phyloP scores from a whole-genome alignment of 2,888 invertebrate genomes.

The Thysanoteuthis rhombus region DNA sequence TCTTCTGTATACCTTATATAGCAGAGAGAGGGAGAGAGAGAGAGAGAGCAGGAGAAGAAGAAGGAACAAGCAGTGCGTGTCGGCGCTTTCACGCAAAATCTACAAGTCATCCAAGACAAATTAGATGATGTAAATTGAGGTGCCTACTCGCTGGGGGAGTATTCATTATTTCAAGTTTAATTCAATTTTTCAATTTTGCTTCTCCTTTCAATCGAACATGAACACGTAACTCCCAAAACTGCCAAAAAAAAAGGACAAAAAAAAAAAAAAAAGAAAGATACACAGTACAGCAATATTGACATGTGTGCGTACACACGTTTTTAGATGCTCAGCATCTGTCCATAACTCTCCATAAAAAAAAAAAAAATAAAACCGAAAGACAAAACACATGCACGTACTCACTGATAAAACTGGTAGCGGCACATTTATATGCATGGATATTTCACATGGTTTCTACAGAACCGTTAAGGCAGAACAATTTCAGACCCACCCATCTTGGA shows the following conservation, averaged over 20 bases:
- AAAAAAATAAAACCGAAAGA: neutral
- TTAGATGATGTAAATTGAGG: too few relatives aligned
- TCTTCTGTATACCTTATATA: neutral
- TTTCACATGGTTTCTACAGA: neutral
- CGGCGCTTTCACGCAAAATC: neutral
- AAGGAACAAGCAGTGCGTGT: neutral
- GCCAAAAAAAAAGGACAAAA: neutral
- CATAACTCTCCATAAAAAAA: neutral
- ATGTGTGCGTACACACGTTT: neutral
- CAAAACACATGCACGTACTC: too few relatives aligned
- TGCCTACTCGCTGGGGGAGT: neutral
- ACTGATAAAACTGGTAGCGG: too few relatives aligned
- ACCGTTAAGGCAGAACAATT: neutral
- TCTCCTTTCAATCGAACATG: neutral
- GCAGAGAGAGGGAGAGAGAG: neutral
- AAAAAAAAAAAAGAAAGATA: neutral
- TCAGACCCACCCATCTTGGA: neutral
- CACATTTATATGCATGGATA: neutral
- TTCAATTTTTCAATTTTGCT: neutral
- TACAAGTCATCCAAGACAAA: neutral
- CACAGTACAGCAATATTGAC: neutral
- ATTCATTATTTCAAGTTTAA: neutral
- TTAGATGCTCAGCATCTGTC: neutral
- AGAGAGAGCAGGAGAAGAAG: neutral
- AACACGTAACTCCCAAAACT: neutral